Evolutionary conservation across 1,140 invertebrate genomes (phyloP), one percentile per base, ranked within the genome.

Genomic region (Eupristina koningsbergeri): DNA sequence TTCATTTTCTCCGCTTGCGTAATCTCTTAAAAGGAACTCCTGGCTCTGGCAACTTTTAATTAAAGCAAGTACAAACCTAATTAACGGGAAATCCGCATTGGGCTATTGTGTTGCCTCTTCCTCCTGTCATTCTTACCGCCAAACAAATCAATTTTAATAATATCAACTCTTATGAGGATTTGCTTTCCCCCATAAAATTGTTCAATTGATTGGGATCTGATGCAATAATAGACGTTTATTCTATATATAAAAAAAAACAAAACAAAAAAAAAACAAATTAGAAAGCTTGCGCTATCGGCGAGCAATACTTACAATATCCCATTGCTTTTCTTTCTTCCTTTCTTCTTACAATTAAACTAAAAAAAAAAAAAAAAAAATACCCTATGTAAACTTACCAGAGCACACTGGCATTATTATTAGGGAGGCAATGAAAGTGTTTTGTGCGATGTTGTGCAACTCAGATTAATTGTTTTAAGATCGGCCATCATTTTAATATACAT

Each of bases 191-290:
- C 26, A 58, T 53, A 76, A 45, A 78, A 41, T 9, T 31, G 53
- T 45, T 64, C 76, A 29, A 73, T 81, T 73, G 67, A 81, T 58
- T 73, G 64, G 31, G 77, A n/a, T 67, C 41, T 13, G 67, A 36
- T 26, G 39, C 22, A 13, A 39, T 61, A 50, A 41, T 63, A 7
- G 22, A n/a, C 19, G 47, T 31, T 74, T n/a, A 41, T 36, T 47
- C 26, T 13, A 29, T 1, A n/a, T n/a, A n/a, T n/a, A n/a, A n/a
- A n/a, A n/a, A n/a, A n/a, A n/a, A n/a, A n/a, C n/a, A n/a, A n/a
- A n/a, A n/a, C n/a, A n/a, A n/a, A n/a, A n/a, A 29, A 29, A 31
- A 19, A 19, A 76, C 58, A 36, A 39, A 61, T 50, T n/a, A 7
- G 45, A 50, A 31, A 74, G 73, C 9, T 22, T 9, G 5, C 6